A percentile compares a stretch with the other conserved stretches of the same genome.
Evolutionary conservation across 2,797 vertebrate species (phyloP).

Genomic region (Numenius phaeopus): DNA sequence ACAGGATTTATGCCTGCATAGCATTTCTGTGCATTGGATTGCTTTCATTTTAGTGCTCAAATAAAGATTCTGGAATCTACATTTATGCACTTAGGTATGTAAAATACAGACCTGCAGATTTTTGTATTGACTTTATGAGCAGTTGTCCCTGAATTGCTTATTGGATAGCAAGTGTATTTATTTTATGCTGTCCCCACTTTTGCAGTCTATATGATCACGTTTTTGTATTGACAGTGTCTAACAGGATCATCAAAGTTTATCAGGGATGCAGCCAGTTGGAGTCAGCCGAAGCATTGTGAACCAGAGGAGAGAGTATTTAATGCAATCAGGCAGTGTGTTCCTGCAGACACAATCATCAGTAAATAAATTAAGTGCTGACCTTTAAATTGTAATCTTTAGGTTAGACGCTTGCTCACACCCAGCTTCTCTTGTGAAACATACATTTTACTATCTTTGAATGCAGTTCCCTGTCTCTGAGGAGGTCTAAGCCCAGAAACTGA

Average conservation of each 20-base stretch:
- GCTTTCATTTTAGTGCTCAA: neutral
- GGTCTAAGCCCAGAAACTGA: slow-evolving; percentile 7
- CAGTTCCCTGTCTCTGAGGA: slow-evolving; percentile 11
- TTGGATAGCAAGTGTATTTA: neutral
- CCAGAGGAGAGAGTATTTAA: neutral
- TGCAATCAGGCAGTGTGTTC: neutral
- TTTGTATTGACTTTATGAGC: neutral
- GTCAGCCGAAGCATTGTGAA: neutral
- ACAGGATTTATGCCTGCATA: neutral
- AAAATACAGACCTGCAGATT: neutral
- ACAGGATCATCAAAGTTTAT: neutral
- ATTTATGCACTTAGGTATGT: neutral
- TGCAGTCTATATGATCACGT: neutral
- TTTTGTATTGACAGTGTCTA: neutral
- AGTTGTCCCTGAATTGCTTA: neutral
- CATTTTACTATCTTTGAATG: neutral
- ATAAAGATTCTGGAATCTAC: neutral
- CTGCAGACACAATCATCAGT: neutral
- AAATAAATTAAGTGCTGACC: slow-evolving; percentile 48
- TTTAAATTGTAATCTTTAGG: slow-evolving; percentile 30
- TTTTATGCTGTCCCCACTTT: neutral
- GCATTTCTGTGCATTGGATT: neutral
- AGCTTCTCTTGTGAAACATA: neutral
- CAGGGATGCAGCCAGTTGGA: neutral
- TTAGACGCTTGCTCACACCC: neutral